Evolutionary conservation across 2,113 vertebrate species (phyloP).

Genomic region (Tetrao urogallus): DNA sequence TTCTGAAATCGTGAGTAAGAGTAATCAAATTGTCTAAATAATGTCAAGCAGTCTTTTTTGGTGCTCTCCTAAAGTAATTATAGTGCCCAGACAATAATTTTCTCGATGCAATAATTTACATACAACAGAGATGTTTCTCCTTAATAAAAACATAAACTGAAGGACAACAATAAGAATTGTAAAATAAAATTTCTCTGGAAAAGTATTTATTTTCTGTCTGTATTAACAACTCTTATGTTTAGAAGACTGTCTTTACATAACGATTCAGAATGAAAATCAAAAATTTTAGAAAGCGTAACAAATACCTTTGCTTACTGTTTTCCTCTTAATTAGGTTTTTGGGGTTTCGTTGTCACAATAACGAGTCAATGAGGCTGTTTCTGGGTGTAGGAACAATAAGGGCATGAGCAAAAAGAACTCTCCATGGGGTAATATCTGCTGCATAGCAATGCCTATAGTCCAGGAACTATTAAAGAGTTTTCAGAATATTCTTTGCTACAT

Average conservation of each 20-base stretch:
- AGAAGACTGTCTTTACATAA: slow-evolving; percentile 8
- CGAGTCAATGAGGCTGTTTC: not conserved
- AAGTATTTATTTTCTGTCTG: not conserved
- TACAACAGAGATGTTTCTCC: slow-evolving; percentile 13
- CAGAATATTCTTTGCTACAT: not conserved
- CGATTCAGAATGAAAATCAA: not conserved
- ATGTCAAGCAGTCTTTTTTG: slow-evolving; percentile 42
- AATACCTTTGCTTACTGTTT: not conserved
- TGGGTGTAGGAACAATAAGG: not conserved
- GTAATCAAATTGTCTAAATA: slow-evolving; percentile 70
- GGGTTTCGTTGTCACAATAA: not conserved
- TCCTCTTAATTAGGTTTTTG: not conserved
- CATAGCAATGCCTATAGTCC: not conserved
- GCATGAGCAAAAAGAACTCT: not conserved
- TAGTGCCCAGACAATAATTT: slow-evolving; percentile 50
- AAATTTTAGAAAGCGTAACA: not conserved
- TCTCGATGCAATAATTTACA: slow-evolving; percentile 32
- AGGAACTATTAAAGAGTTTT: not conserved
- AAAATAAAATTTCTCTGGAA: slow-evolving; percentile 4
- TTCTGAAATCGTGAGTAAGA: slow-evolving; percentile 66
- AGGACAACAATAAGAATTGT: slow-evolving; percentile 38
- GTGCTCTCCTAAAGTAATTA: slow-evolving; percentile 60
- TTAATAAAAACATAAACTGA: slow-evolving; percentile 15
- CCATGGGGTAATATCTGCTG: not conserved
- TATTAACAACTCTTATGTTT: slow-evolving; percentile 36